phyloP scores from a whole-genome alignment of 23 tunicate species.

The Trididemnum nubilum region DNA sequence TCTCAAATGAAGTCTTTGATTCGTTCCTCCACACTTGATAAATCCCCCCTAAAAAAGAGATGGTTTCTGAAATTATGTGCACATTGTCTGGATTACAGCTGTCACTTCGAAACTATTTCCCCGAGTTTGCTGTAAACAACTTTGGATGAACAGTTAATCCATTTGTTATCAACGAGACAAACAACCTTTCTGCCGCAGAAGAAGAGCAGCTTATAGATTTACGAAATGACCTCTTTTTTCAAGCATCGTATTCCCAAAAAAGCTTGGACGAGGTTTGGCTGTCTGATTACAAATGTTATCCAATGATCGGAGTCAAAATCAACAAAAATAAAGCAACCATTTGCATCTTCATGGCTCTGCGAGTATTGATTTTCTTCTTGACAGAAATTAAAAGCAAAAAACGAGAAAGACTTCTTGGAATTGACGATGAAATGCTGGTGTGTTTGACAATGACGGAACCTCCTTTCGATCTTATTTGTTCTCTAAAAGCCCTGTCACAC shows the following conservation, averaged over 20 bases:
- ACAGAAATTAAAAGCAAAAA: conserved; percentile 20
- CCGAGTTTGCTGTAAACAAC: too few relatives aligned
- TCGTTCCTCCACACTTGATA: conserved; percentile 7
- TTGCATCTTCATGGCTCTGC: conserved; percentile 41
- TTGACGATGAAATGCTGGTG: too few relatives aligned
- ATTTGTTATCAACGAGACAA: conserved; percentile 38
- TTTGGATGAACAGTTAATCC: conserved; percentile 33
- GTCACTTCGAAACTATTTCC: too few relatives aligned
- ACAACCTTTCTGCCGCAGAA: conserved; percentile 32
- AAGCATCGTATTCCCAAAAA: too few relatives aligned
- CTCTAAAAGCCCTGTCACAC: too few relatives aligned
- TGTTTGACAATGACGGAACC: too few relatives aligned
- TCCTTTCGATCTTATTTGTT: too few relatives aligned
- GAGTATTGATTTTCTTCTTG: conserved; percentile 26
- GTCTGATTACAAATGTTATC: conserved; percentile 20
- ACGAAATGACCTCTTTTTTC: too few relatives aligned
- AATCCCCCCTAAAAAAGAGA: conserved; percentile 17
- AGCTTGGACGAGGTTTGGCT: conserved; percentile 14
- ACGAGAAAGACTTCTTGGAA: too few relatives aligned
- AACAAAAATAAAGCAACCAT: conserved; percentile 27
- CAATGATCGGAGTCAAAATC: conserved; percentile 8
- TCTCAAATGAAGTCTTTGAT: conserved; percentile 38
- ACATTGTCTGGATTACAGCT: too few relatives aligned
- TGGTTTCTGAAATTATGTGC: conserved; percentile 40
- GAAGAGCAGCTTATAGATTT: too few relatives aligned